Conservation (phyloP, 37 sponge, comb jelly and placozoan genomes). For the Agelas oroides region DNA sequence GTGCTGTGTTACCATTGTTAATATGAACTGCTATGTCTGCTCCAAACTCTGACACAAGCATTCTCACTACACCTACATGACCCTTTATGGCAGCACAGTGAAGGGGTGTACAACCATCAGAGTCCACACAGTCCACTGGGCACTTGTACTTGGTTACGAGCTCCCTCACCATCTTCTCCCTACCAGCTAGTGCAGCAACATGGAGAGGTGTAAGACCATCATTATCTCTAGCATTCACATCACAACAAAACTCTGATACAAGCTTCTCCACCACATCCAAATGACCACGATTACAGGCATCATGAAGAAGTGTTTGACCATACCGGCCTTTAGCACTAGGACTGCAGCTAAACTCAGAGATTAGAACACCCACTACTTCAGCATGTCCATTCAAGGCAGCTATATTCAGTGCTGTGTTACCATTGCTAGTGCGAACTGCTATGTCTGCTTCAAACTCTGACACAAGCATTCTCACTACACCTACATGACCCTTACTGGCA, state of each 20-base stretch:
- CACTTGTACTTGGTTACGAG: slow-evolving; percentile 5
- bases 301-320: neutral
- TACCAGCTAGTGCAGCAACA: neutral
- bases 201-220: slow-evolving; percentile 12
- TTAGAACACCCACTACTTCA: neutral
- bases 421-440: neutral
- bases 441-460: neutral
- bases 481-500: neutral
- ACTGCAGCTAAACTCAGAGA: neutral
- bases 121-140: neutral
- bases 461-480: neutral
- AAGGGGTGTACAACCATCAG: slow-evolving; percentile 9
- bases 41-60: slow-evolving; percentile 12
- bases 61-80: slow-evolving; percentile 2
- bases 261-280: slow-evolving; percentile 4
- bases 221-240: slow-evolving; percentile 3
- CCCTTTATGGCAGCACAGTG: slow-evolving; percentile 2
- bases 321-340: neutral
- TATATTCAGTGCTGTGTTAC: slow-evolving; percentile 6
- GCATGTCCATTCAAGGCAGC: slow-evolving; percentile 3
- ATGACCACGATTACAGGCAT: neutral
- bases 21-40: no score
- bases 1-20: neutral
- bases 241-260: slow-evolving; percentile 1
- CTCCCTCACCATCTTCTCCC: neutral